Evolutionary conservation across 1,140 invertebrate species (phyloP).

Genomic region (Macrotrachela quadricornifera): DNA sequence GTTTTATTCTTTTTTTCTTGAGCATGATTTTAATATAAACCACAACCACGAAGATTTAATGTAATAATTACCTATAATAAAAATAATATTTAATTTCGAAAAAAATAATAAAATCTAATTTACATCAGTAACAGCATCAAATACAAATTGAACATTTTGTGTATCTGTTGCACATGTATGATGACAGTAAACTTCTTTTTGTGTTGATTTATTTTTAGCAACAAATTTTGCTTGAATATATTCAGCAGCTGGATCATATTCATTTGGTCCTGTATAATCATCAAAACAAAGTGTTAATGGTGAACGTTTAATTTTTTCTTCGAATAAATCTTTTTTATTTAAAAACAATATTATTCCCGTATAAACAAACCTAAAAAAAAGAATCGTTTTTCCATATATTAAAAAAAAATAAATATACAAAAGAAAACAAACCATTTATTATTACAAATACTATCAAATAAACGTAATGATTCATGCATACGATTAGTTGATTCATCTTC

Average conservation of each 20-base stretch:
- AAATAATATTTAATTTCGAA: too few relatives aligned
- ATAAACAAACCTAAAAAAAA: conserved; percentile 46
- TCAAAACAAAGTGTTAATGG: conserved; percentile 94
- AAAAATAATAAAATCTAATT: conserved; percentile 40
- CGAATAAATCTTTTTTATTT: conserved; percentile 98
- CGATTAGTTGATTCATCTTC: conserved; percentile 56
- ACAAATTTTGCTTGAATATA: conserved; percentile 99
- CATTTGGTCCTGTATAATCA: conserved; percentile 90
- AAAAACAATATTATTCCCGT: conserved; percentile 97
- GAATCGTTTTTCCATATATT: too few relatives aligned
- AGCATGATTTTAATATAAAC: too few relatives aligned
- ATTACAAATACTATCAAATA: conserved; percentile 99
- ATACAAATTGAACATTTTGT: conserved; percentile 99
- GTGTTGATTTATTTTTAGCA: conserved; percentile 89
- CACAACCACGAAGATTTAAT: too few relatives aligned
- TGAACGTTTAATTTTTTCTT: conserved; percentile 49
- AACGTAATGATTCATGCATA: conserved; percentile 89
- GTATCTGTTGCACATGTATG: conserved; percentile 99
- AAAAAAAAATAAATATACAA: too few relatives aligned
- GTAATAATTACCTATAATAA: too few relatives aligned
- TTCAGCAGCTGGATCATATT: conserved; percentile 87
- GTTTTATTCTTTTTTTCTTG: too few relatives aligned
- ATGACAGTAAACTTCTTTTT: conserved; percentile 99
- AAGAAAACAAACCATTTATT: conserved; percentile 66
- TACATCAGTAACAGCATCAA: conserved; percentile 97